Evolutionary conservation across 2,113 vertebrate genomes (phyloP), one percentile per base, ranked within the genome.

Genomic region (Brachyhypopomus occidentalis): DNA sequence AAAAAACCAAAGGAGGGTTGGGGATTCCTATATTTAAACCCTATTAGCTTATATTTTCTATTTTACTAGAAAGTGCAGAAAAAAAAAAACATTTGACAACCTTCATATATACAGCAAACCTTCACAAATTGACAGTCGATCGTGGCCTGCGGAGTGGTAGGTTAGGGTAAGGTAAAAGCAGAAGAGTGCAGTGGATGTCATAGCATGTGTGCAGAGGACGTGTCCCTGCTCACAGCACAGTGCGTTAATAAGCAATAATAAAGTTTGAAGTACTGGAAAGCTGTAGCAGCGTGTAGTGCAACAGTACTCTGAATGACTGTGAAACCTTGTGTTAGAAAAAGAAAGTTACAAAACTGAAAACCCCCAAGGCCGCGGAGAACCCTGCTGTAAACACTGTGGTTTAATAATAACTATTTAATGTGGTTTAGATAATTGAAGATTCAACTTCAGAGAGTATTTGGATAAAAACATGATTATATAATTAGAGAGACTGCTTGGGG

Each of bases 21-120:
- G 70, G 71, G 75, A 87, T 90, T 90, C 89, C 88, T 90, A 86
- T 84, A 79, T 86, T 91, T 84, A 90, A 91, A 89, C 78, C 77
- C 74, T 84, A 82, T 84, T 72, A 72, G 66, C 59, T 71, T 5
- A 73, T 60, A 34, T 87, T 84, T 84, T 30, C 79, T 83, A 71
- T 88, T 79, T 86, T 84, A 84, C 85, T 64, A 86, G 56, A 30
- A 59, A 80, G 20, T 22, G n/a, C 64, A 20, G 75, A 78, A 72
- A 78, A 75, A n/a, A n/a, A n/a, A 1, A 30, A 30, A 30, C 17
- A 25, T 55, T 67, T 41, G 60, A 56, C 60, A 73, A 80, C 14
- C 38, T 17, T 72, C 5, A 36, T 59, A 34, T 22, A 69, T 56
- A 78, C 52, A 55, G 3, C 25, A 38, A 58, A 22, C 30, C 22